Percentiles rank a stretch among this genome's conserved stretches.
phyloP scores from a whole-genome alignment of 2,113 vertebrate species.

The Anseranas semipalmata region DNA sequence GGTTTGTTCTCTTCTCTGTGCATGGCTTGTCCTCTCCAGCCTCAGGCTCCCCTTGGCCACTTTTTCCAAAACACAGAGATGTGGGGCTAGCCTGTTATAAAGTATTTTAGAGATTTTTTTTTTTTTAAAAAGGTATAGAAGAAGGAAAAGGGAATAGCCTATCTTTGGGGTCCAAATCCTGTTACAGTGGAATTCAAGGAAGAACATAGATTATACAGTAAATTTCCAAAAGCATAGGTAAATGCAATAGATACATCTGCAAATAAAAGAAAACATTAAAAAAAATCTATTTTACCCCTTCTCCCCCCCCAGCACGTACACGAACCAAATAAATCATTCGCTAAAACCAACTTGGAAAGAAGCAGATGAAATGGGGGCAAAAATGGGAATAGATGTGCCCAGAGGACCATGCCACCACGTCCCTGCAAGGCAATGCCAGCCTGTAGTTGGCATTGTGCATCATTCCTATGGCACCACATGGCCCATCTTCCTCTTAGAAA shows the following conservation, averaged over 20 bases:
- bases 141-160: background rate
- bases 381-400: background rate
- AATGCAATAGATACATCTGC: background rate
- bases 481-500: background rate
- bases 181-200: background rate
- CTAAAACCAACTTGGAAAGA: background rate
- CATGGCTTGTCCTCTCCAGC: background rate
- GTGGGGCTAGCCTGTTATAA: background rate
- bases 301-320: background rate
- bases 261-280: background rate
- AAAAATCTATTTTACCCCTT: no score
- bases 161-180: background rate
- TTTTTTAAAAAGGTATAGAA: accelerated
- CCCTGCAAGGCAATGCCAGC: background rate
- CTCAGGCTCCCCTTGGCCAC: background rate
- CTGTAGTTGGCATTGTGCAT: background rate
- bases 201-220: background rate
- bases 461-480: background rate
- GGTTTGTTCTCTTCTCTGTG: background rate
- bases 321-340: background rate
- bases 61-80: background rate
- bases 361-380: background rate
- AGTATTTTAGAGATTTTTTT: background rate
- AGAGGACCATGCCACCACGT: background rate
- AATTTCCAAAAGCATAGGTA: background rate